Evolutionary conservation across 1,140 invertebrate species (phyloP), one percentile per base, ranked within the genome.

Genomic region (Aphelenchoides fujianensis): DNA sequence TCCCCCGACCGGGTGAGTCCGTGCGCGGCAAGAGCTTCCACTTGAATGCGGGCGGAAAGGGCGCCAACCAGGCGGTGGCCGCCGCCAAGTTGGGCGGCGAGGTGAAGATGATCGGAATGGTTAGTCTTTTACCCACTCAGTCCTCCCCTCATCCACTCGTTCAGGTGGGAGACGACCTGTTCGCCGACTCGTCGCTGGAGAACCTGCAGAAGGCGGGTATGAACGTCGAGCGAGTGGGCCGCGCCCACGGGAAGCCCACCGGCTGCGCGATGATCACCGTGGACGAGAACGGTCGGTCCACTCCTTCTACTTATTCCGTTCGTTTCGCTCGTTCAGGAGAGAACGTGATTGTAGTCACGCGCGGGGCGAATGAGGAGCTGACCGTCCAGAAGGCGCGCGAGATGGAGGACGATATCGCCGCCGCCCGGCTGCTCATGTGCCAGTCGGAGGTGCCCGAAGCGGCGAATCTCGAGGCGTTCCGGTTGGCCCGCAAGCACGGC

Each of bases 11-110:
- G 28, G 95, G 95, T 7, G 95, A 98, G 88, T 97, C 95, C 0
- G 79, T 97, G 37, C 88, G 90, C 84, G 95, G 94, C 23, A 88
- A 86, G 57, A 89, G 90, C 79, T 97, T 95, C 86, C 86, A 87
- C 55, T 90, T 90, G 37, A 92, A 92, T 37, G 93, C 89, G 87
- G 95, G 95, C 31, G 95, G 95, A 0, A 98, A 98, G 87, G 95
- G 95, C 23, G 94, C 94, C 7, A 98, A 98, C 87, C 94, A 97
- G 86, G 78, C 78, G 7, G 75, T 97, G 1, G 90, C 92, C 69
- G 91, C 92, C 19, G 89, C 91, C 0, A 91, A 90, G 83, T 87
- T 96, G 35, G 94, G 93, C 57, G 91, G 90, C 41, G 88, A 89
- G 52, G 89, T 90, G 12, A 87, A 89, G 7, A 89, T 98, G 85